Conservation (phyloP, 2,113 vertebrate genomes). For the Corythaeola cristata region DNA sequence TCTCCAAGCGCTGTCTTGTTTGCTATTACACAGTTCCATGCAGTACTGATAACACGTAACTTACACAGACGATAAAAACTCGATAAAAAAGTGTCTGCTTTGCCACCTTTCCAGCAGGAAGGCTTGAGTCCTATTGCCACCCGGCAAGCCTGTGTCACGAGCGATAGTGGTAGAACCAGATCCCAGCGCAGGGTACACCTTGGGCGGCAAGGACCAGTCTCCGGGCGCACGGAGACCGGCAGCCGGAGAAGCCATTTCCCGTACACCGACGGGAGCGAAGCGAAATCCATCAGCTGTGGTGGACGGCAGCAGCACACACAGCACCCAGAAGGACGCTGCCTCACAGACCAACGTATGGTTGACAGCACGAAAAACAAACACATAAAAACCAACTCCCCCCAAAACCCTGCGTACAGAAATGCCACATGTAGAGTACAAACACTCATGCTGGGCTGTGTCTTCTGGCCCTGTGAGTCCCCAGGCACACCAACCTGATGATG, state of each 20-base stretch:
- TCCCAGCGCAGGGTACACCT: fast-evolving
- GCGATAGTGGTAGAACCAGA: background rate
- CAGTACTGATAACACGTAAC: background rate
- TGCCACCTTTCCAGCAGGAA: background rate
- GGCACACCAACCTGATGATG: background rate
- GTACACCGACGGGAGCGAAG: too few species aligned
- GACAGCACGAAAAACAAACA: background rate
- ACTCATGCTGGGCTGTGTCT: background rate
- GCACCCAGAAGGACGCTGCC: background rate
- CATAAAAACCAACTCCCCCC: too few species aligned
- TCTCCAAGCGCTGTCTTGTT: background rate
- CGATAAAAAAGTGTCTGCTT: background rate
- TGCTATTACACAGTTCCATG: background rate
- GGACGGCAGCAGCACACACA: too few species aligned
- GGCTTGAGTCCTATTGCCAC: background rate
- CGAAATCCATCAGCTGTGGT: too few species aligned
- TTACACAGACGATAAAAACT: background rate
- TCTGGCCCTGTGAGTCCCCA: background rate
- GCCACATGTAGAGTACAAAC: background rate
- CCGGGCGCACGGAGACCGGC: fast-evolving
- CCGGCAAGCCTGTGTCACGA: background rate
- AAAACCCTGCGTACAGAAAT: background rate
- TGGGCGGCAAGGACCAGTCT: background rate
- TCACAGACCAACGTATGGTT: background rate
- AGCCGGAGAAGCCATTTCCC: fast-evolving